phyloP scores from a whole-genome alignment of 2,888 invertebrate genomes.

The Macroteleia sp. region DNA sequence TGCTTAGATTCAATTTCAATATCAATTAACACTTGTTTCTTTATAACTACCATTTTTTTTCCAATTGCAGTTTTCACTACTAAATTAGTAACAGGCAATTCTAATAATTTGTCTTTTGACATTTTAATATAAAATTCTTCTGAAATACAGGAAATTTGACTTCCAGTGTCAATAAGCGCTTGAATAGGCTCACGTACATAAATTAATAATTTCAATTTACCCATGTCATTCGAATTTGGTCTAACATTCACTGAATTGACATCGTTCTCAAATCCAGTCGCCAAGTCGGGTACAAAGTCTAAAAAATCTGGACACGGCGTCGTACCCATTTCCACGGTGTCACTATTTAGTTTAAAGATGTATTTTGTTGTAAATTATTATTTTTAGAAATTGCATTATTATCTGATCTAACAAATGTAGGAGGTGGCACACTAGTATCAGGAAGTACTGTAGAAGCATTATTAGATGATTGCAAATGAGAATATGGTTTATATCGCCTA shows the following conservation, averaged over 20 bases:
- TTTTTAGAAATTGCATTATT: too few species aligned
- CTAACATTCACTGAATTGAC: background rate
- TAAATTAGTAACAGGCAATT: slow-evolving; percentile 32
- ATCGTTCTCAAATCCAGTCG: too few species aligned
- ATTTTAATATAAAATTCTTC: slow-evolving; percentile 28
- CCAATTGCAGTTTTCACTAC: slow-evolving; percentile 30
- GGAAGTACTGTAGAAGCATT: background rate
- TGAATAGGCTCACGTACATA: background rate
- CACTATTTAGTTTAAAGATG: slow-evolving; percentile 15
- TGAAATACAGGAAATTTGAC: slow-evolving; percentile 39
- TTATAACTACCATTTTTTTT: slow-evolving; percentile 13
- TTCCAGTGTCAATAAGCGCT: slow-evolving; percentile 29
- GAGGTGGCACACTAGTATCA: slow-evolving; percentile 7
- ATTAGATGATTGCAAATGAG: background rate
- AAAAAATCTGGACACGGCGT: slow-evolving; percentile 36
- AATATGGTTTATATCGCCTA: too few species aligned
- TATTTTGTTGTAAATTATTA: background rate
- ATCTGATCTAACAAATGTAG: background rate
- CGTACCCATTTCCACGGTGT: slow-evolving; percentile 8
- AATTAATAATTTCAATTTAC: slow-evolving; percentile 5
- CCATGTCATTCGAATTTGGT: too few species aligned
- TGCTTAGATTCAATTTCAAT: slow-evolving; percentile 9
- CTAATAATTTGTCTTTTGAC: slow-evolving; percentile 1
- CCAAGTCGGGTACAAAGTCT: slow-evolving; percentile 37
- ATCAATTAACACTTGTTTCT: slow-evolving; percentile 36